phyloP scores from a whole-genome alignment of 2,888 invertebrate genomes.

The Zhuqinia jingwanae region DNA sequence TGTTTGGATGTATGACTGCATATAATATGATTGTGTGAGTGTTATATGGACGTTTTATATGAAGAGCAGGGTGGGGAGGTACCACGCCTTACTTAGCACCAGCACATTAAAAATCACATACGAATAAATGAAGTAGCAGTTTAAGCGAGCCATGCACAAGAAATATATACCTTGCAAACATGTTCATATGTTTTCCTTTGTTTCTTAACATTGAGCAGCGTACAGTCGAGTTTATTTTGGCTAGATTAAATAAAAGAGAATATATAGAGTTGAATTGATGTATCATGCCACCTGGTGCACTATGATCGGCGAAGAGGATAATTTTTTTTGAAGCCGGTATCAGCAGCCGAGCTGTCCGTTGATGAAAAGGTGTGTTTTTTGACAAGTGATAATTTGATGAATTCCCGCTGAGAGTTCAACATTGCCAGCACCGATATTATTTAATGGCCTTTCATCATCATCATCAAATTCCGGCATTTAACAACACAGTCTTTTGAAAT shows the following conservation, averaged over 20 bases:
- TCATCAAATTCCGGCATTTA: conserved; percentile 49
- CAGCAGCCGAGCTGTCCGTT: conserved; percentile 3
- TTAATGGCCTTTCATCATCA: not conserved
- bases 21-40: conserved; percentile 8
- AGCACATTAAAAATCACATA: conserved; percentile 53
- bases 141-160: conserved; percentile 15
- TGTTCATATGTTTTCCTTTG: too few species aligned
- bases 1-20: conserved; percentile 25
- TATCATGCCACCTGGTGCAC: too few species aligned
- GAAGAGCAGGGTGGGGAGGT: conserved; percentile 73
- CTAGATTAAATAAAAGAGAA: conserved; percentile 62
- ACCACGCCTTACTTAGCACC: conserved; percentile 77
- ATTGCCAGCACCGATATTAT: not conserved
- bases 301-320: conserved; percentile 7
- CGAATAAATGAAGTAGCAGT: conserved; percentile 53
- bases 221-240: too few species aligned
- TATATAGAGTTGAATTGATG: too few species aligned
- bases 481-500: not conserved
- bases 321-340: conserved; percentile 61
- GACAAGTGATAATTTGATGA: conserved; percentile 49
- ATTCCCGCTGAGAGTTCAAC: conserved; percentile 42
- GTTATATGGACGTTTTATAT: conserved; percentile 53
- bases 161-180: not conserved
- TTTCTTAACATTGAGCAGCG: too few species aligned
- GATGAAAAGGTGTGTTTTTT: conserved; percentile 19